Evolutionary conservation across 2,888 invertebrate genomes (phyloP).

Genomic region (Amaurobius ferox): DNA sequence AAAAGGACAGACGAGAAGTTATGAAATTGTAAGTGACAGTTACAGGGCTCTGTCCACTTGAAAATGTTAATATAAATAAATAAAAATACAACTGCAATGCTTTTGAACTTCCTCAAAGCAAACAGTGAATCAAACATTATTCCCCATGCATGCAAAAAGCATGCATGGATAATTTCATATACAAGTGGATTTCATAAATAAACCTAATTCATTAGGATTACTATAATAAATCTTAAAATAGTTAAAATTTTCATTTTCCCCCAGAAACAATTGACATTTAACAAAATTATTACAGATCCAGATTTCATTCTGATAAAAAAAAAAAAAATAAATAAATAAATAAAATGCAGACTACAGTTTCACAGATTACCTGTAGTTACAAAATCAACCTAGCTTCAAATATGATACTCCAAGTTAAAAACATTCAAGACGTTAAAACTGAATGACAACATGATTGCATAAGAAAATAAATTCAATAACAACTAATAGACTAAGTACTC

Average conservation of each 20-base stretch:
- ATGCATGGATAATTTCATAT: neutral
- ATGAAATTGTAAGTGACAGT: neutral
- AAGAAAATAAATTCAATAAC: neutral
- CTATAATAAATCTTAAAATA: neutral
- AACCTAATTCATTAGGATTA: conserved; percentile 4
- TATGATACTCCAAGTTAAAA: neutral
- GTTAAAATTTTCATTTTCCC: neutral
- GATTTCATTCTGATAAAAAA: conserved; percentile 5
- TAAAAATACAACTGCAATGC: conserved; percentile 10
- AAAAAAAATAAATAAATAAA: no score
- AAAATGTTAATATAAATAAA: neutral
- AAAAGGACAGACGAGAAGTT: neutral
- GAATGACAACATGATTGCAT: neutral
- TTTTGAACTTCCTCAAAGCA: neutral
- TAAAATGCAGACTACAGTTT: conserved; percentile 15
- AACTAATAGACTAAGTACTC: neutral
- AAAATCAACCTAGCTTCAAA: neutral
- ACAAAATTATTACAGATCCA: neutral
- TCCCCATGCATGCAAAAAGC: conserved; percentile 2
- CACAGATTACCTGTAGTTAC: neutral
- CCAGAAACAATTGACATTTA: neutral
- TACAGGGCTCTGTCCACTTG: neutral
- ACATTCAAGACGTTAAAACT: conserved; percentile 14
- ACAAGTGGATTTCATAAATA: conserved; percentile 4
- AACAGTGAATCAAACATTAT: neutral